Evolutionary conservation across 2,797 vertebrate species (phyloP), one percentile per base, ranked within the genome.

Genomic region (Oreortyx pictus): DNA sequence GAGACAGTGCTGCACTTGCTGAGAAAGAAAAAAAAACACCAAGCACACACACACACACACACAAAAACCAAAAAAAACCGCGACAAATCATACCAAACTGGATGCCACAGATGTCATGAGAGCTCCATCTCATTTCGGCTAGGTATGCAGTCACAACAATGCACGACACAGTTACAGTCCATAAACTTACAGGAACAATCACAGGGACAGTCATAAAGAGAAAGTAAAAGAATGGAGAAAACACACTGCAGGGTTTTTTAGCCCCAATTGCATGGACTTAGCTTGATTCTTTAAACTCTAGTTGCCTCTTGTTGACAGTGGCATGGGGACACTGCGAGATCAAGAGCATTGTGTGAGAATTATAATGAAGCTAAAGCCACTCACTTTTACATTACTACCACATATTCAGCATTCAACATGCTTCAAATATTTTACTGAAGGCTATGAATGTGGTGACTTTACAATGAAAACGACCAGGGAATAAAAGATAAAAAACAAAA

Each of bases 401-500:
- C 0, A 0, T 31, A 75, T 66, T 6, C 20, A 56, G 9, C 29
- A 46, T 52, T 65, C 64, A 77, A 43, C 82, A 47, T 49, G 4
- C 24, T 24, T 60, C 15, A 76, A 49, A 13, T 12, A 43, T 49
- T 73, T 87, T 29, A 27, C 2, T 24, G 47, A 49, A 49, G 39
- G n/a, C 70, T 57, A 74, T 29, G 33, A 89, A 72, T 33, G 41
- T 41, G 22, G 66, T 12, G 57, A 60, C 9, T 84, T 84, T 31
- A 77, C 41, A 88, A 49, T 29, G 39, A 61, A 49, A 73, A 39
- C 6, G 19, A 86, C 35, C 24, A 7, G 39, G 77, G 67, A 54
- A 56, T 67, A 75, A 92, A 91, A 85, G 47, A 61, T 70, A 81
- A 93, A 91, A 93, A 95, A 76, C 77, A 84, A 93, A 78, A 92